Evolutionary conservation across 2,113 vertebrate species (phyloP).

Genomic region (zebrafish (Danio rerio)): GRCz12tu NC_133176.1:36132501-36133000

Average conservation of each 20-base stretch:
- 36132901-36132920: background rate
- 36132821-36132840: conserved; percentile 7
- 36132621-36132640: background rate
- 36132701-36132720: background rate
- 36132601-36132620: conserved; percentile 13
- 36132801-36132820: background rate
- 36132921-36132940: background rate
- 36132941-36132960: background rate
- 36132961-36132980: too few species aligned
- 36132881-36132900: conserved; percentile 21
- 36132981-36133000: too few species aligned
- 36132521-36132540: conserved; percentile 7
- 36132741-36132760: background rate
- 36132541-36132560: conserved; percentile 12
- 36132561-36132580: background rate
- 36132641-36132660: background rate
- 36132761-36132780: conserved; percentile 4
- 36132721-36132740: background rate
- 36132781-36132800: background rate
- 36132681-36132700: background rate
- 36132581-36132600: conserved; percentile 4
- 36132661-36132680: background rate
- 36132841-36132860: conserved; percentile 22
- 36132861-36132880: background rate
- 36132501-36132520: background rate